phyloP scores from a whole-genome alignment of 2,113 vertebrate species.

The Elaphurus davidianus region DNA sequence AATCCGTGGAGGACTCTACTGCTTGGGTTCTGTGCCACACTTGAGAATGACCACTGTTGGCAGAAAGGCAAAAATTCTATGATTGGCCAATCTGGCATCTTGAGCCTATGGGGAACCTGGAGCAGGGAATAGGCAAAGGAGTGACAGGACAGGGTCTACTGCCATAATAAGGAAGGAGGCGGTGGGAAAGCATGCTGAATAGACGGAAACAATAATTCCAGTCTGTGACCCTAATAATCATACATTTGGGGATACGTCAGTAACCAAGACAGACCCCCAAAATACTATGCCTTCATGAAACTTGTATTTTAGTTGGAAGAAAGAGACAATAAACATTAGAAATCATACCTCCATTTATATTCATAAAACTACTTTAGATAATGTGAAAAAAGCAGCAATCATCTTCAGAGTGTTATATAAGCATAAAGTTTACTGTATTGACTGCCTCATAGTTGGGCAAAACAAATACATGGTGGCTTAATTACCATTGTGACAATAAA shows the following conservation, averaged over 20 bases:
- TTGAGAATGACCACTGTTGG: not conserved
- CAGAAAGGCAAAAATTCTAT: not conserved
- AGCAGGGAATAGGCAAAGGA: not conserved
- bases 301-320: not conserved
- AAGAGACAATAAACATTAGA: not conserved
- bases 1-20: not conserved
- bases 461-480: not conserved
- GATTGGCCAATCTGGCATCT: not conserved
- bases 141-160: not conserved
- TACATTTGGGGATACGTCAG: not conserved
- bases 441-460: not conserved
- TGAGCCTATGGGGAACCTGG: not conserved
- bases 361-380: not conserved
- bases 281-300: not conserved
- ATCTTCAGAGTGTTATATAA: not conserved
- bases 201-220: not conserved
- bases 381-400: not conserved
- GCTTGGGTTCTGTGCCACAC: not conserved
- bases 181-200: not conserved
- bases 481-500: not conserved
- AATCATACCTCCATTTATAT: not conserved
- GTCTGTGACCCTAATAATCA: not conserved
- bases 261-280: not conserved
- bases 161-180: fast-evolving
- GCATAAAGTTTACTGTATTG: not conserved